These are phyloP conservation scores for Drosophila pseudotalamancana DNA, from an alignment of 2,888 invertebrate genomes.

Conservation along the genomic window DNA sequence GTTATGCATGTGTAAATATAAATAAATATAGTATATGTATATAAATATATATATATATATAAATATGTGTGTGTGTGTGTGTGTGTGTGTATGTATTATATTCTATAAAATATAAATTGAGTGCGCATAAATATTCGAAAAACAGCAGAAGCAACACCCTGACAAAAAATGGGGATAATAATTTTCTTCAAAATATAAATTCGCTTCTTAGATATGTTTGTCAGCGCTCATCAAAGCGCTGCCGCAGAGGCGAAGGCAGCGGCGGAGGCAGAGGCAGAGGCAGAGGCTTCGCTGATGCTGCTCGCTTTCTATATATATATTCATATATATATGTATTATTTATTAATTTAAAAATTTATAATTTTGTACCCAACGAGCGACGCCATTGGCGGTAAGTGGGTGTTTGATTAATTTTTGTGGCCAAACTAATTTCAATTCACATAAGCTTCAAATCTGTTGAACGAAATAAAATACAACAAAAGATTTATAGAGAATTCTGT, in stretches of 20 bases:
- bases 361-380: conserved; percentile 44
- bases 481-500: no score
- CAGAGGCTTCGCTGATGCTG: conserved; percentile 9
- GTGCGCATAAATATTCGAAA: conserved; percentile 55
- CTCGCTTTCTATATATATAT: conserved; percentile 18
- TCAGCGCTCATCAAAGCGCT: conserved; percentile 59
- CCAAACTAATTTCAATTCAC: conserved; percentile 68
- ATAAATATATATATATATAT: conserved; percentile 13
- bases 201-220: conserved; percentile 50
- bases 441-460: conserved; percentile 46
- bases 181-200: conserved; percentile 42
- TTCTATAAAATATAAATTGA: conserved; percentile 52
- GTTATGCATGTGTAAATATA: conserved; percentile 13
- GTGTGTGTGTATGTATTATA: conserved; percentile 14
- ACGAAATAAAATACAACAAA: conserved; percentile 9
- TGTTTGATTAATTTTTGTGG: conserved; percentile 75
- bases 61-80: conserved; percentile 8
- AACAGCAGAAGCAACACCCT: conserved; percentile 14
- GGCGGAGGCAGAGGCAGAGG: conserved; percentile 4
- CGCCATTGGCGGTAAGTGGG: conserved; percentile 50
- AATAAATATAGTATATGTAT: no score
- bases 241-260: conserved; percentile 30
- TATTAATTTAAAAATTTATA: conserved; percentile 67
- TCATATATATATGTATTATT: no score
- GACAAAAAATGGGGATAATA: conserved; percentile 36